Evolutionary conservation across 2,888 invertebrate species (phyloP).

Genomic region (Amphimallon solstitiale): DNA sequence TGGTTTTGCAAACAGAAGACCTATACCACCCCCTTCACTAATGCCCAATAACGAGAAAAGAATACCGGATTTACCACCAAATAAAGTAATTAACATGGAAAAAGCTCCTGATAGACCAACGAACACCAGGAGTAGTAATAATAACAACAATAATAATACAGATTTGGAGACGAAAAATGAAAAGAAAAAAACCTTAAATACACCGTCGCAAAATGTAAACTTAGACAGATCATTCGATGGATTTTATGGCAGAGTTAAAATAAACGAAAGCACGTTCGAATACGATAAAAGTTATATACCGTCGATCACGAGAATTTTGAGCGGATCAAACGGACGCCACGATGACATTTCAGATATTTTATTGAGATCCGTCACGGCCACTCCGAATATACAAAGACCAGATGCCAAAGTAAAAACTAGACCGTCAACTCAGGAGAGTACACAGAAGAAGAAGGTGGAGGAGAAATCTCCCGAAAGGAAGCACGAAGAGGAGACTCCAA

Average conservation of each 20-base stretch:
- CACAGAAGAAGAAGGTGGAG: slow-evolving; percentile 20
- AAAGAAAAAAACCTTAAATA: slow-evolving; percentile 79
- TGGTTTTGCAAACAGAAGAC: slow-evolving; percentile 76
- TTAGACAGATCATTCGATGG: slow-evolving; percentile 55
- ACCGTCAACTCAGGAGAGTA: slow-evolving; percentile 44
- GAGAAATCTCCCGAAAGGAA: slow-evolving; percentile 20
- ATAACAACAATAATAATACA: slow-evolving; percentile 26
- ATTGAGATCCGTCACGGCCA: slow-evolving; percentile 73
- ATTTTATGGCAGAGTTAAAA: slow-evolving; percentile 56
- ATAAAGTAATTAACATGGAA: slow-evolving; percentile 59
- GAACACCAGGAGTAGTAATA: slow-evolving; percentile 33
- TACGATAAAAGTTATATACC: slow-evolving; percentile 69
- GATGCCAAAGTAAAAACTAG: slow-evolving; percentile 53
- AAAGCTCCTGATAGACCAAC: slow-evolving; percentile 47
- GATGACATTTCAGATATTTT: slow-evolving; percentile 84
- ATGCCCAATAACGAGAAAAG: slow-evolving; percentile 81
- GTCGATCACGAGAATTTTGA: slow-evolving; percentile 84
- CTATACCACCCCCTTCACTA: slow-evolving; percentile 84
- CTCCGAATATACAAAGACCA: slow-evolving; percentile 57
- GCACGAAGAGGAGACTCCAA: slow-evolving; percentile 19
- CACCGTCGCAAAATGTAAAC: slow-evolving; percentile 74
- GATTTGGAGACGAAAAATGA: slow-evolving; percentile 59
- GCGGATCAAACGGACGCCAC: slow-evolving; percentile 86
- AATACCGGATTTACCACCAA: slow-evolving; percentile 73
- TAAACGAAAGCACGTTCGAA: slow-evolving; percentile 60